These are phyloP conservation scores for Platygyra sinensis DNA, from an alignment of 64 coral and sea anemone species.

Conservation along the genomic window DNA sequence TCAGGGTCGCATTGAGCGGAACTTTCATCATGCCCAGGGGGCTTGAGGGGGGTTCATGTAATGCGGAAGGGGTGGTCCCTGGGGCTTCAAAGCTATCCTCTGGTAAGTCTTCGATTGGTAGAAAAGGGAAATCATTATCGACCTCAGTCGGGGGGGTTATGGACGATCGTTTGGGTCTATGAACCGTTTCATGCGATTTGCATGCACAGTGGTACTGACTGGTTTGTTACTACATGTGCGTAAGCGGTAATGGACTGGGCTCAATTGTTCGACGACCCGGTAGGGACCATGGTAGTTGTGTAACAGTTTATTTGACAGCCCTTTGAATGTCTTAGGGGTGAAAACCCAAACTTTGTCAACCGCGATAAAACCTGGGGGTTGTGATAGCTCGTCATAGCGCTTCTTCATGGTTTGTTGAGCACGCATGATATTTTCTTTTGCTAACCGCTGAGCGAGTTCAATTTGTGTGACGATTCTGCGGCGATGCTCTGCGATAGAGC, in stretches of 20 bases:
- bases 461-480: not conserved
- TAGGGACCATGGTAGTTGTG: slow-evolving; percentile 49
- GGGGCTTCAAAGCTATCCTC: too few relatives aligned
- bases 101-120: too few relatives aligned
- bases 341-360: slow-evolving; percentile 36
- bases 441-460: not conserved
- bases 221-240: slow-evolving; percentile 26
- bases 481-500: not conserved
- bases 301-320: slow-evolving; percentile 49
- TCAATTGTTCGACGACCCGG: slow-evolving; percentile 40
- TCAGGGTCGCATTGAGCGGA: too few relatives aligned
- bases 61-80: too few relatives aligned
- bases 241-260: slow-evolving; percentile 49
- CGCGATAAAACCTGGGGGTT: not conserved
- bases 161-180: too few relatives aligned
- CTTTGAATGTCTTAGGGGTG: slow-evolving; percentile 38
- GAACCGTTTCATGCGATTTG: slow-evolving; percentile 53
- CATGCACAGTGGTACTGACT: slow-evolving; percentile 54
- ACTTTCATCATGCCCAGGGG: too few relatives aligned
- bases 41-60: too few relatives aligned
- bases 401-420: slow-evolving; percentile 22
- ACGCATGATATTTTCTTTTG: not conserved
- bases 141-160: too few relatives aligned
- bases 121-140: too few relatives aligned
- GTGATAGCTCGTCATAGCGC: not conserved